Conservation (phyloP, 2,888 invertebrate genomes). For the Colostygia pectinataria region DNA sequence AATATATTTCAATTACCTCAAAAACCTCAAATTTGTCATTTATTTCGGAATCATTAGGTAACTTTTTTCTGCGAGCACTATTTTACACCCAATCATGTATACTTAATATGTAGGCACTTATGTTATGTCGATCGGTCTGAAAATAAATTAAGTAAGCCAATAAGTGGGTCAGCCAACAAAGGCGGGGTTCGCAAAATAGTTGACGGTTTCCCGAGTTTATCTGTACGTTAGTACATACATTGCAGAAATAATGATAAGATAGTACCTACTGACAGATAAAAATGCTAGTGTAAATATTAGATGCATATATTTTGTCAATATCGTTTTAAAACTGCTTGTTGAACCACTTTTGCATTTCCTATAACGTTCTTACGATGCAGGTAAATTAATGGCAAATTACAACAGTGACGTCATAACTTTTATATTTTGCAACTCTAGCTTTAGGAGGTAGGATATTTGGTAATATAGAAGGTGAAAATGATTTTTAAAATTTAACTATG, state of each 20-base stretch:
- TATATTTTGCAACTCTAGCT: too few species aligned
- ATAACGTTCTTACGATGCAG: constrained; percentile 18
- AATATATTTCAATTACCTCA: too few species aligned
- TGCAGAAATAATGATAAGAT: constrained; percentile 79
- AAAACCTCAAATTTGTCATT: too few species aligned
- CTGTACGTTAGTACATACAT: constrained; percentile 53
- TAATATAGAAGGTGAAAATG: too few species aligned
- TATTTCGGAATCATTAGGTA: too few species aligned
- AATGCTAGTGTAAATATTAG: constrained; percentile 70
- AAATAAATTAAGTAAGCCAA: constrained; percentile 57
- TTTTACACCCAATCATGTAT: constrained; percentile 2
- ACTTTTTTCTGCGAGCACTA: too few species aligned
- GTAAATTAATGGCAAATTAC: constrained; percentile 9
- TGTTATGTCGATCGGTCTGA: constrained; percentile 39
- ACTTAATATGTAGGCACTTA: neutral
- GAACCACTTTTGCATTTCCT: constrained; percentile 49
- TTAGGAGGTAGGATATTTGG: too few species aligned
- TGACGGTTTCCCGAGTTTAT: constrained; percentile 62
- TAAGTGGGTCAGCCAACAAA: constrained; percentile 77
- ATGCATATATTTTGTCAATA: constrained; percentile 73
- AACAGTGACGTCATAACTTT: neutral
- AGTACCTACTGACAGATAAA: constrained; percentile 62
- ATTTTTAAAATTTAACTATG: too few species aligned
- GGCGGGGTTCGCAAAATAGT: constrained; percentile 75
- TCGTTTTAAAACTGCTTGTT: constrained; percentile 46